Percentiles rank a stretch among this genome's conserved stretches.
phyloP scores from a whole-genome alignment of 2,888 invertebrate genomes.

The Hypercompe scribonia region DNA sequence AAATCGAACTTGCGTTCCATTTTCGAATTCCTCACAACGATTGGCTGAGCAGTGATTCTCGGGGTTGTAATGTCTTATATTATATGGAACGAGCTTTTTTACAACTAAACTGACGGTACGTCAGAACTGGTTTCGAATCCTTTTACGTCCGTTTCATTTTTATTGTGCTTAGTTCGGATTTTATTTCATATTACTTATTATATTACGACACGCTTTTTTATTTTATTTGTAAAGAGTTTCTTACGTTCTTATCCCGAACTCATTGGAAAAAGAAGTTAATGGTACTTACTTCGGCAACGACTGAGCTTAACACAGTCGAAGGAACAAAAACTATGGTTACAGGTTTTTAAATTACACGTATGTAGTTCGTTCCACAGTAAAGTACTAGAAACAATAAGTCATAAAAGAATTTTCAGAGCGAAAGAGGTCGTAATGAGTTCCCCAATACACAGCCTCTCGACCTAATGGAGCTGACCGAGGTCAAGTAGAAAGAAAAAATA shows the following conservation, averaged over 20 bases:
- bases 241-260: slow-evolving; percentile 37
- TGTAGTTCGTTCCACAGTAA: slow-evolving; percentile 65
- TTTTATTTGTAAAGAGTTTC: slow-evolving; percentile 51
- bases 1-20: slow-evolving; percentile 80
- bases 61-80: slow-evolving; percentile 84
- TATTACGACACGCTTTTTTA: slow-evolving; percentile 74
- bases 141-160: slow-evolving; percentile 78
- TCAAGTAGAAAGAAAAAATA: slow-evolving; percentile 74
- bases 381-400: slow-evolving; percentile 80
- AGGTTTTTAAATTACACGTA: slow-evolving; percentile 58
- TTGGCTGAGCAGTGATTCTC: slow-evolving; percentile 81
- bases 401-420: slow-evolving; percentile 79
- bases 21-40: slow-evolving; percentile 75
- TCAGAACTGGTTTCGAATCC: slow-evolving; percentile 80
- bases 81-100: slow-evolving; percentile 84
- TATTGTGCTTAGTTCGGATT: slow-evolving; percentile 77
- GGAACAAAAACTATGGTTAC: slow-evolving; percentile 47
- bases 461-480: slow-evolving; percentile 80
- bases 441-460: slow-evolving; percentile 73
- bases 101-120: slow-evolving; percentile 82
- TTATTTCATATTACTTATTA: slow-evolving; percentile 79
- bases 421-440: slow-evolving; percentile 78
- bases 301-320: slow-evolving; percentile 37
- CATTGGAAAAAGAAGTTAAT: slow-evolving; percentile 33
- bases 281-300: slow-evolving; percentile 43